These are phyloP conservation scores for Sphecodes monilicornis DNA, from an alignment of 2,888 invertebrate genomes.

Conservation along the genomic window DNA sequence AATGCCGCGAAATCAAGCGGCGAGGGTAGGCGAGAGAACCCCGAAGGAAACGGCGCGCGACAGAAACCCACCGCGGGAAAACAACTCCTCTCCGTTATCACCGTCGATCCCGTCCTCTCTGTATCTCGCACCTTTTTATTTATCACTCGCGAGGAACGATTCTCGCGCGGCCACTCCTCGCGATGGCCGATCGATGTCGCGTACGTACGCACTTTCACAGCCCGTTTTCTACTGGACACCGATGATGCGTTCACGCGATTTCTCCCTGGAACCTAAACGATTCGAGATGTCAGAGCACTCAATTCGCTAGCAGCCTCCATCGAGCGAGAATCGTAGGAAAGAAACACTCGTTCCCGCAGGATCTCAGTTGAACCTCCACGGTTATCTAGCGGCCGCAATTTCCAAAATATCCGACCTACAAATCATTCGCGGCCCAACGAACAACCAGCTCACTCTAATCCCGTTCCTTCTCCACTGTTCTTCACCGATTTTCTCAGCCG, in stretches of 20 bases:
- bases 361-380: constrained; percentile 47
- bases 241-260: neutral
- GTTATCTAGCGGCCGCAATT: constrained; percentile 55
- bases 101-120: constrained; percentile 4
- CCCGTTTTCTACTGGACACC: neutral
- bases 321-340: neutral
- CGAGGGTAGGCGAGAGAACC: neutral
- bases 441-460: constrained; percentile 48
- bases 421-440: constrained; percentile 48
- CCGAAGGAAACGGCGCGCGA: constrained; percentile 22
- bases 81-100: constrained; percentile 20
- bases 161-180: constrained; percentile 24
- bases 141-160: constrained; percentile 19
- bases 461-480: constrained; percentile 24
- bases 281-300: neutral
- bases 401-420: constrained; percentile 52
- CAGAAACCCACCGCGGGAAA: constrained; percentile 18
- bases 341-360: neutral
- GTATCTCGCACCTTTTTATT: constrained; percentile 21
- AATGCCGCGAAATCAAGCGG: constrained; percentile 62
- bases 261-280: neutral
- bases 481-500: neutral
- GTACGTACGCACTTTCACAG: constrained; percentile 30
- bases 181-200: constrained; percentile 20
- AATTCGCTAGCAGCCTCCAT: neutral